A percentile compares a stretch with the other conserved stretches of the same genome.
phyloP scores from a whole-genome alignment of 2,113 vertebrate species.

The Turdus rufiventris region DNA sequence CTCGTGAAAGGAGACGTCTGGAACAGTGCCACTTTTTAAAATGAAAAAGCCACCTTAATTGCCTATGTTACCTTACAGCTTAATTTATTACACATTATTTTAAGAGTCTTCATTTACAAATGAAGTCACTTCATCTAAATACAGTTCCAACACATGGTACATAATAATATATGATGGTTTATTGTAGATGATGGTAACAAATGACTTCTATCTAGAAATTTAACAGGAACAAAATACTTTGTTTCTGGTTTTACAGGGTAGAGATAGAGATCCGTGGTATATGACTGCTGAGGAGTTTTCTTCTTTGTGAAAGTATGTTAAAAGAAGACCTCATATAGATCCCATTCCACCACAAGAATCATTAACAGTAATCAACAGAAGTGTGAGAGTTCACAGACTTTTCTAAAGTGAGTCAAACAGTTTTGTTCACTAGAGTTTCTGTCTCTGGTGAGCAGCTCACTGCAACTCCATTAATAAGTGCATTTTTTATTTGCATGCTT shows the following conservation, averaged over 20 bases:
- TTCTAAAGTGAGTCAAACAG: constrained; percentile 55
- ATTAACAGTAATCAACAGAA: constrained; percentile 26
- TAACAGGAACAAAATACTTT: constrained; percentile 25
- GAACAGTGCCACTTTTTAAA: background rate
- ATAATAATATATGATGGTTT: constrained; percentile 42
- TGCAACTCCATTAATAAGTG: constrained; percentile 58
- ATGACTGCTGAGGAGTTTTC: constrained; percentile 47
- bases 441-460: constrained; percentile 61
- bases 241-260: constrained; percentile 36
- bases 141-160: constrained; percentile 60
- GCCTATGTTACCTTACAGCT: constrained; percentile 34
- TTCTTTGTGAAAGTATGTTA: constrained; percentile 47
- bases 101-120: constrained; percentile 58
- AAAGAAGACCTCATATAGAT: constrained; percentile 48
- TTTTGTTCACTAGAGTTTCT: constrained; percentile 59
- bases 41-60: constrained; percentile 15
- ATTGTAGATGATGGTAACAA: constrained; percentile 36
- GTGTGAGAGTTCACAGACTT: constrained; percentile 51
- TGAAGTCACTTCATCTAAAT: constrained; percentile 55
- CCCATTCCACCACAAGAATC: constrained; percentile 32
- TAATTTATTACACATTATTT: constrained; percentile 51
- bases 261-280: constrained; percentile 17
- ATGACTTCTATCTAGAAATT: constrained; percentile 46
- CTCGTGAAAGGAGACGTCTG: background rate
- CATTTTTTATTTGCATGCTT: constrained; percentile 64